Conservation (phyloP, 2,888 invertebrate species). For the Meiosimyza decipiens region DNA sequence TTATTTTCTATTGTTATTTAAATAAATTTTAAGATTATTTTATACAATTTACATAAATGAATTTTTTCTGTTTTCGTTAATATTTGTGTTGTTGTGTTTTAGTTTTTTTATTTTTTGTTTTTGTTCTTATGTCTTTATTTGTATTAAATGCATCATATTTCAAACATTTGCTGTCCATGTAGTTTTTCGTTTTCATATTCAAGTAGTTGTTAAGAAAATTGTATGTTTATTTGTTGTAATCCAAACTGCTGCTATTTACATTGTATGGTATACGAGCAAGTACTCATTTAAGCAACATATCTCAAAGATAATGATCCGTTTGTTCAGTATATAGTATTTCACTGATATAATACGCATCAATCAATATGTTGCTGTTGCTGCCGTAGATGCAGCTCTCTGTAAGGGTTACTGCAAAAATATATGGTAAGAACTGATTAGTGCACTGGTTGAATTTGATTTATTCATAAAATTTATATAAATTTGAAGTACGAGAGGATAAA, state of each 20-base stretch:
- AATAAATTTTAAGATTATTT: constrained; percentile 13
- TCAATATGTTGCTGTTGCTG: constrained; percentile 53
- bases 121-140: constrained; percentile 25
- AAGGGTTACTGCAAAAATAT: constrained; percentile 60
- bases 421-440: constrained; percentile 18
- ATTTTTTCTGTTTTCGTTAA: constrained; percentile 15
- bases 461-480: too few relatives aligned
- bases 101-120: constrained; percentile 23
- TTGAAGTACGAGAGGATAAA: too few relatives aligned
- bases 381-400: constrained; percentile 59
- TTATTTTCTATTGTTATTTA: constrained; percentile 14
- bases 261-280: too few relatives aligned
- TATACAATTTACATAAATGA: constrained; percentile 10
- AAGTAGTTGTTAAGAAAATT: background rate
- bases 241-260: too few relatives aligned
- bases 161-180: constrained; percentile 32
- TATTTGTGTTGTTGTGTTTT: constrained; percentile 24
- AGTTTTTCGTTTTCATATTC: constrained; percentile 32
- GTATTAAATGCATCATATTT: constrained; percentile 34
- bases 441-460: too few relatives aligned
- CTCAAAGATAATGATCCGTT: background rate
- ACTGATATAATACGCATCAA: constrained; percentile 16
- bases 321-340: background rate
- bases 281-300: background rate
- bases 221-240: background rate